Percentiles rank a stretch among this genome's conserved stretches.
These are phyloP conservation scores for Pithys albifrons DNA, from an alignment of 2,113 vertebrate species.

Conservation along the genomic window DNA sequence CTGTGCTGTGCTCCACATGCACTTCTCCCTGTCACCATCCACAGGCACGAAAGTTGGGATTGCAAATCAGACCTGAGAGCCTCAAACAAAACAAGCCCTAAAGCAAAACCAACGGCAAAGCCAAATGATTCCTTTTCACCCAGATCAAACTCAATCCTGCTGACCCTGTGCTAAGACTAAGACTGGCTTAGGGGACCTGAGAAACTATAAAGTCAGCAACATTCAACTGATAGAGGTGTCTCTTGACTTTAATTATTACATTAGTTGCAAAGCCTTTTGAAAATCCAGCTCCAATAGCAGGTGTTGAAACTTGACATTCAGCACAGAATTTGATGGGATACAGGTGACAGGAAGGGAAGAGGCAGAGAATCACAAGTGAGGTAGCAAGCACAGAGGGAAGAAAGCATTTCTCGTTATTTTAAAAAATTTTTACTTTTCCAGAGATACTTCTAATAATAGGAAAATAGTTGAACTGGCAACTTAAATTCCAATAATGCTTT, in stretches of 20 bases:
- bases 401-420: not conserved
- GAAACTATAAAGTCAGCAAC: not conserved
- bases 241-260: not conserved
- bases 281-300: not conserved
- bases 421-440: not conserved
- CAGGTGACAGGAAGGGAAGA: not conserved
- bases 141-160: not conserved
- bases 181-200: not conserved
- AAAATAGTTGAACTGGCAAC: not conserved
- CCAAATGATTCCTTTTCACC: not conserved
- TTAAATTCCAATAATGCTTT: conserved; percentile 11
- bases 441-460: not conserved
- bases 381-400: not conserved
- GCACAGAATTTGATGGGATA: not conserved
- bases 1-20: not conserved
- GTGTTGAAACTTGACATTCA: not conserved
- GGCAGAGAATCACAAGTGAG: not conserved
- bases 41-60: not conserved
- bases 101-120: not conserved
- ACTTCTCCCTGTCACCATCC: not conserved
- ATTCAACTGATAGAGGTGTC: not conserved
- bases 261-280: not conserved
- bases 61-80: not conserved
- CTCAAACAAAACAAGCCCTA: not conserved
- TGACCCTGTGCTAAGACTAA: not conserved